Evolutionary conservation across 2,113 vertebrate species (phyloP).

Genomic region (Daphoenositta chrysoptera): DNA sequence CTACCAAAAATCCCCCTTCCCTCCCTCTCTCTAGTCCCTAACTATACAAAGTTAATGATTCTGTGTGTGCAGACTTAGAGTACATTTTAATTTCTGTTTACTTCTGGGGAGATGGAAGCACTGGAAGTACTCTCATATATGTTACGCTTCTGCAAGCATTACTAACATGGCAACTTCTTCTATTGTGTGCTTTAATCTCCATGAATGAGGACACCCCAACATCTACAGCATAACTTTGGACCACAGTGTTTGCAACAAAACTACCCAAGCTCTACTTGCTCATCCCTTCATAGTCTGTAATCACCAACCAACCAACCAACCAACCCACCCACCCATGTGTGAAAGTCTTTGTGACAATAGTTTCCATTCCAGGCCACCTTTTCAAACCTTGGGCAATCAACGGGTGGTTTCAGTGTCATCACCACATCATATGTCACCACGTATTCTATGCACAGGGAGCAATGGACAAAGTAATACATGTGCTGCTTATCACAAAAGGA

Average conservation of each 20-base stretch:
- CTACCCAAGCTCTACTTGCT: not conserved
- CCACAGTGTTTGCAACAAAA: not conserved
- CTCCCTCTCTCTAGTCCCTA: conserved; percentile 44
- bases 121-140: not conserved
- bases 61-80: conserved; percentile 38
- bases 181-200: not conserved
- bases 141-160: not conserved
- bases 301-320: not conserved
- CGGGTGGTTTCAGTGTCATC: not conserved
- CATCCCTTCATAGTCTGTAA: not conserved
- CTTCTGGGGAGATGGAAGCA: conserved; percentile 21
- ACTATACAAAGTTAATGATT: conserved; percentile 57
- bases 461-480: not conserved
- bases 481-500: not conserved
- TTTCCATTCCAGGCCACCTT: not conserved
- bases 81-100: conserved; percentile 58
- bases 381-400: not conserved
- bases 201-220: not conserved
- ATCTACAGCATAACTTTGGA: not conserved
- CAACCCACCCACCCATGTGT: not conserved
- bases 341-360: not conserved
- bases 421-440: not conserved
- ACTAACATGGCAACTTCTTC: not conserved
- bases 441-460: not conserved
- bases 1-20: conserved; percentile 40